Base-by-base conservation (phyloP, 2,888 invertebrate genomes). In the Pantelozetes paolii region DNA sequence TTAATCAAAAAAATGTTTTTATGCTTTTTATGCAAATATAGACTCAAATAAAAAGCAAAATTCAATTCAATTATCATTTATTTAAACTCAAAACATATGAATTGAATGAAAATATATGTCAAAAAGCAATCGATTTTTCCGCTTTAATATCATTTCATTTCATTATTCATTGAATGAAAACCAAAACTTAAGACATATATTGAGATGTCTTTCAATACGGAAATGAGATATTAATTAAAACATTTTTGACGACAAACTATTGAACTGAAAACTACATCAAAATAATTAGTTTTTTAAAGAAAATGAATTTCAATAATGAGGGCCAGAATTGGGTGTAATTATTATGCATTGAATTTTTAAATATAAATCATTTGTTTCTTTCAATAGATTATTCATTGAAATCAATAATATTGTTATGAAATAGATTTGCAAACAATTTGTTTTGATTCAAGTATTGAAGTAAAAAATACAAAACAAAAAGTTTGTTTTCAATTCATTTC, bases 151-250 rank as follows among this genome's bases (percentile, higher is more conserved):
- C n/a, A 48, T 48, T 48, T 9, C n/a, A 48, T 48, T 48, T 48
- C n/a, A 48, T 48, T 48, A n/a, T 48, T 48, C 48, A 48, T 48
- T n/a, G 20, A 48, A 48, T 48, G 48, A 48, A 48, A 20, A n/a
- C 48, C 20, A n/a, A 48, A 20, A 48, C 20, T 20, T n/a, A n/a
- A 40, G 40, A 40, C n/a, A 45, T 48, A 48, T 48, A 2, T 48
- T 48, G n/a, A 48, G 20, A n/a, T n/a, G 20, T 20, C 48, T 48
- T 18, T 48, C 20, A 48, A n/a, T 48, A 48, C 3, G 48, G 20
- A 48, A 48, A 48, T 11, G 20, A n/a, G 3, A n/a, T 20, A 48
- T 48, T 48, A 48, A 48, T 48, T 48, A 48, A 48, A 48, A 48
- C 2, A 2, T n/a, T 3, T n/a, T 48, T 48, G 3, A 5, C n/a